Base-by-base conservation (phyloP, 2,888 invertebrate species). In the Perizoma affinitatum region DNA sequence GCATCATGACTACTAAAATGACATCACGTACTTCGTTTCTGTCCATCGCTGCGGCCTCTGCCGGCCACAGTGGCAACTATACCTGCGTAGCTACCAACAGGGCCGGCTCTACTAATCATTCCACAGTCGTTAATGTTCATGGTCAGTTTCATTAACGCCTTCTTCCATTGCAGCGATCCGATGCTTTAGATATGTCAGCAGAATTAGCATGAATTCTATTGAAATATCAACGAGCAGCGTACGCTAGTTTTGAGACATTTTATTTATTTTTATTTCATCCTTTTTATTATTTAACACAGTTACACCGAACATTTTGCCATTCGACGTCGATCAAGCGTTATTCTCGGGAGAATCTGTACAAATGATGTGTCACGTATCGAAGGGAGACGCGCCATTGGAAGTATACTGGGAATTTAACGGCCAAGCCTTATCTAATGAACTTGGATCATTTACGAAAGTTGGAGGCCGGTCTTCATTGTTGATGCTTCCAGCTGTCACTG, bases 1-100 rank as follows among this genome's bases (percentile, higher is more conserved):
- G 94, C 76, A 93, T 95, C 70, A 90, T 93, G 72, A 94, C 95
- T 49, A 93, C 93, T 53, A 94, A 94, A 92, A 94, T 94, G 92
- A 94, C 94, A 55, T 94, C 94, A 69, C 94, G 94, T 67, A 88
- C 95, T 71, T 96, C 96, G 82, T 95, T 95, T 67, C 88, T 96
- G 63, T 95, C 95, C 63, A 96, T 97, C 75, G 95, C 95, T 74
- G 92, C 95, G 57, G 94, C 95, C 59, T 93, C 93, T 72, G 94
- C 94, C 36, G 92, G 93, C 63, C 96, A 96, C 82, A 94, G 95
- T 66, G 96, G 96, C 69, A 93, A 94, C 79, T 97, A 96, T 79
- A 96, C 95, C 66, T 97, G 97, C 84, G 93, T 94, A 69, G 96
- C 96, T 41, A 90, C 92, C 67, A 96, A 96, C 90, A 90, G 84